phyloP scores from a whole-genome alignment of 2,113 vertebrate species.

The Girardinichthys multiradiatus region DNA sequence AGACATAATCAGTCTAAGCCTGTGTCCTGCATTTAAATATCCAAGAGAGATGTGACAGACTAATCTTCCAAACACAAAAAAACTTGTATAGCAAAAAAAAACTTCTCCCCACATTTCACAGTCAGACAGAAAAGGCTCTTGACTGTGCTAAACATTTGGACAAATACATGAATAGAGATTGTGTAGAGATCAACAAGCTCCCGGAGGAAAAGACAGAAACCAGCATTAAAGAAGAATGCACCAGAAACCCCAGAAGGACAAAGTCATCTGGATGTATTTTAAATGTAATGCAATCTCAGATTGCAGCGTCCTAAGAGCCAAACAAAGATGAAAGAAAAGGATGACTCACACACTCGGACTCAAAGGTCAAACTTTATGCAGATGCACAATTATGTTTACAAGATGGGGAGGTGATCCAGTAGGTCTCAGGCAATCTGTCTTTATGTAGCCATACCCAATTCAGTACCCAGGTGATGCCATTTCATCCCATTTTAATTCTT shows the following conservation, averaged over 20 bases:
- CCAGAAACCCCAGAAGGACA: conserved; percentile 50
- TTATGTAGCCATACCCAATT: too few species aligned
- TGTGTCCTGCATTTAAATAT: conserved; percentile 64
- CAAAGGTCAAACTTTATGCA: conserved; percentile 20
- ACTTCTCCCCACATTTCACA: conserved; percentile 29
- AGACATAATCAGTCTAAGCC: conserved; percentile 35
- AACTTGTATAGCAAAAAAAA: conserved; percentile 4
- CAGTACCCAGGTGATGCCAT: too few species aligned
- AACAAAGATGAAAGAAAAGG: conserved; percentile 10
- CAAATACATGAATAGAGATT: conserved; percentile 43
- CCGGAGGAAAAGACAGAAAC: conserved; percentile 15
- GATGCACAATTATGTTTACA: not conserved
- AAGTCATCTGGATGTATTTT: conserved; percentile 12
- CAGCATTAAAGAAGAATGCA: conserved; percentile 17
- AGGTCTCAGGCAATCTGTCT: too few species aligned
- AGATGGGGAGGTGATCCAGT: too few species aligned
- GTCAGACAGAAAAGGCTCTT: conserved; percentile 34
- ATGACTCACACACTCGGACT: conserved; percentile 9
- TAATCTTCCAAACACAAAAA: conserved; percentile 10
- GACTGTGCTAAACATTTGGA: conserved; percentile 47
- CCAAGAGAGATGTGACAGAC: conserved; percentile 49
- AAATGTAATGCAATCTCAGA: conserved; percentile 18
- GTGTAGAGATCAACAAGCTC: conserved; percentile 33
- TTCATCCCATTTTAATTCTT: too few species aligned
- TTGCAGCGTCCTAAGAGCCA: conserved; percentile 24